Evolutionary conservation across 2,113 vertebrate genomes (phyloP).

Genomic region (Delphinus delphis): DNA sequence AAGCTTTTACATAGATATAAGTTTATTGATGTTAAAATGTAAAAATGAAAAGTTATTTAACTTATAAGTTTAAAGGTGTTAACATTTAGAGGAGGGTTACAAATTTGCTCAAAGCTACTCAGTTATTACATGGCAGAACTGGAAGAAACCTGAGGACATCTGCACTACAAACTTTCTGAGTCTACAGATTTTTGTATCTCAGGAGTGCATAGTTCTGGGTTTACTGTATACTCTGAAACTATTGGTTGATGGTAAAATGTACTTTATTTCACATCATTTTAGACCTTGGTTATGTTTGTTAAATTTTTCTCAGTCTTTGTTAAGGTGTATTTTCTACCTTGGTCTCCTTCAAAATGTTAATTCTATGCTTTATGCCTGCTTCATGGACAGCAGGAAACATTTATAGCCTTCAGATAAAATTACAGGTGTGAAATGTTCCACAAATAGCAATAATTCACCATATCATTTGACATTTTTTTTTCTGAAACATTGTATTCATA

Average conservation of each 20-base stretch:
- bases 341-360: constrained; percentile 32
- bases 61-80: background rate
- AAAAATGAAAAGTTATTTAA: background rate
- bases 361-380: background rate
- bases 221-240: background rate
- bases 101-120: background rate
- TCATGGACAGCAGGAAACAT: background rate
- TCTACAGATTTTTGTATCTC: background rate
- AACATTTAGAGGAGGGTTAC: background rate
- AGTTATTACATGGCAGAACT: background rate
- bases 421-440: constrained; percentile 41
- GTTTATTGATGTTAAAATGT: background rate
- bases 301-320: background rate
- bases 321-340: constrained; percentile 49
- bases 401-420: constrained; percentile 62
- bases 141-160: background rate
- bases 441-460: constrained; percentile 30
- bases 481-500: background rate
- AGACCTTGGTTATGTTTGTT: background rate
- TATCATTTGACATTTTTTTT: constrained; percentile 9
- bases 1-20: background rate
- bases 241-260: background rate
- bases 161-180: background rate
- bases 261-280: constrained; percentile 28
- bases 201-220: background rate